A percentile compares a stretch with the other conserved stretches of the same genome.
phyloP scores from a whole-genome alignment of 2,888 invertebrate genomes.

The Venustoraphidia nigricollis region DNA sequence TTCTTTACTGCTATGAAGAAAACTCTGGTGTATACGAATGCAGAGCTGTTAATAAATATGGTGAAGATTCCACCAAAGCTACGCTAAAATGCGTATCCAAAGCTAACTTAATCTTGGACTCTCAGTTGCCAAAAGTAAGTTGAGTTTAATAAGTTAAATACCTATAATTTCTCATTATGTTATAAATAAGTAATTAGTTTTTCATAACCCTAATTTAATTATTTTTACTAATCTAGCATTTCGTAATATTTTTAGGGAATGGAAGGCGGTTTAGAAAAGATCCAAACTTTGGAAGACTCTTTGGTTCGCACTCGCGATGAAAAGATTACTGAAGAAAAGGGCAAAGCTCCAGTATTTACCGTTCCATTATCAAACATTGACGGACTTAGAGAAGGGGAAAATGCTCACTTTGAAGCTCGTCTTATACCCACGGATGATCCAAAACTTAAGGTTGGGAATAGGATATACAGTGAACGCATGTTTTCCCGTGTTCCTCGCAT shows the following conservation, averaged over 20 bases:
- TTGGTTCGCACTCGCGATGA: constrained; percentile 63
- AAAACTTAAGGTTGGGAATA: constrained; percentile 46
- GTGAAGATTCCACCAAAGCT: constrained; percentile 73
- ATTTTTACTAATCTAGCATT: constrained; percentile 3
- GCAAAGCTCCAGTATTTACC: constrained; percentile 81
- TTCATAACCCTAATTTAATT: not conserved
- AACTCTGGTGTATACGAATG: constrained; percentile 91
- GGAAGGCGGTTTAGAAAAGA: constrained; percentile 89
- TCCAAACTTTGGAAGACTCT: constrained; percentile 83
- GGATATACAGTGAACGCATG: not conserved
- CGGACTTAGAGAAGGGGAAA: constrained; percentile 78
- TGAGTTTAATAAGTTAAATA: not conserved
- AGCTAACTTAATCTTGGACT: constrained; percentile 78
- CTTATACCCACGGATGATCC: constrained; percentile 83
- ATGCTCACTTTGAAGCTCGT: constrained; percentile 79
- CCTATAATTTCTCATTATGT: not conserved
- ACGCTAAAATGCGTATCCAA: constrained; percentile 76
- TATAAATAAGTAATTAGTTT: constrained; percentile 2
- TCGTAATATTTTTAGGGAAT: constrained; percentile 45
- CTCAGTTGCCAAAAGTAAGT: constrained; percentile 76
- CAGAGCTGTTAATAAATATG: constrained; percentile 81
- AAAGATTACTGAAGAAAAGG: constrained; percentile 54
- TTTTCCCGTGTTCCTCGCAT: not conserved
- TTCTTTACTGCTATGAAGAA: constrained; percentile 90
- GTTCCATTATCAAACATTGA: constrained; percentile 78